Evolutionary conservation across 1,140 invertebrate species (phyloP).

Genomic region (Dermatophagoides farinae): DNA sequence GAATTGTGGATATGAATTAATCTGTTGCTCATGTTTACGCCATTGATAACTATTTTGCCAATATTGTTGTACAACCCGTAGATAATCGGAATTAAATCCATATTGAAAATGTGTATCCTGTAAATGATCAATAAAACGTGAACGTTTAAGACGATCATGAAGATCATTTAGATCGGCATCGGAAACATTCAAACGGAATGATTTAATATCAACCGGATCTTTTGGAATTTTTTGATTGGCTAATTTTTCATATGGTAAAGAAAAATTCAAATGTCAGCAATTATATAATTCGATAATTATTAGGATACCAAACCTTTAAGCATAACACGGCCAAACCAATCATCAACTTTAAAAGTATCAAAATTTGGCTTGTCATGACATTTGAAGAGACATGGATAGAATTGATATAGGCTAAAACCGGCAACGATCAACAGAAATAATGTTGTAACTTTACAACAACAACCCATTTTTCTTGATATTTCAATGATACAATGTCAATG

Average conservation of each 20-base stretch:
- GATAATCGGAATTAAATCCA: conserved; percentile 47
- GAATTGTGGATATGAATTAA: conserved; percentile 30
- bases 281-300: background rate
- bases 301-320: background rate
- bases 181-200: conserved; percentile 14
- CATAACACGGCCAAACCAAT: no score
- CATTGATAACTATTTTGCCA: conserved; percentile 55
- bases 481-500: no score
- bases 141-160: conserved; percentile 8
- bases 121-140: conserved; percentile 28
- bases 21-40: conserved; percentile 36
- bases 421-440: no score
- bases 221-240: conserved; percentile 2
- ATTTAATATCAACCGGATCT: conserved; percentile 6
- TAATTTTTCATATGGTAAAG: background rate
- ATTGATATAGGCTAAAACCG: no score
- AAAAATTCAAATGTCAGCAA: background rate
- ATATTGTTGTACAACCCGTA: conserved; percentile 47
- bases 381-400: no score
- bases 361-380: no score
- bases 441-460: no score
- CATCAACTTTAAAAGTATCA: no score
- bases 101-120: conserved; percentile 45
- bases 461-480: no score
- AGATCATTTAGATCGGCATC: conserved; percentile 14